Evolutionary conservation across 2,797 vertebrate species (phyloP), one percentile per base, ranked within the genome.

Genomic region (Erithacus rubecula): DNA sequence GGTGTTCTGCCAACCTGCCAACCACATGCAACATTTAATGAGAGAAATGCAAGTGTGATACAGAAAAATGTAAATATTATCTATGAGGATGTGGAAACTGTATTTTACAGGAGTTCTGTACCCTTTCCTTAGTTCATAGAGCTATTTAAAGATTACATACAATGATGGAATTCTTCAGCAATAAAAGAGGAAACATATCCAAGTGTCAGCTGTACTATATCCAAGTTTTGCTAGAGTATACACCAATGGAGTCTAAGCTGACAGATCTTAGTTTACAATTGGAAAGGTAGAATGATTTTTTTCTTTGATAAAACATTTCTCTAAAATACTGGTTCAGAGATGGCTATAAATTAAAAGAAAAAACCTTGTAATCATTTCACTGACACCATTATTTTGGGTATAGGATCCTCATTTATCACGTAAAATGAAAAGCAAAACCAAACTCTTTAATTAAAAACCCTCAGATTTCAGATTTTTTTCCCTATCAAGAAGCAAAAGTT

Each of bases 1-100:
- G 95, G 87, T 49, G 15, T 44, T 87, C 72, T 91, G 90, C 72
- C 84, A 95, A 52, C 17, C 41, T 95, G 77, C 36, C 74, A 82
- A 55, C 60, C n/a, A 56, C 41, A 59, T 7, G 74, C 55, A 72
- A 3, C 46, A 75, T 69, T 88, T 91, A 72, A 46, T 21, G 55
- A 79, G 15, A 46, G 41, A 90, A 92, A 96, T 18, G 15, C 52
- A 86, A 81, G 27, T 18, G 53, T 19, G 32, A 87, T 39, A 58
- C 23, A 52, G 30, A 55, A 87, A 88, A 89, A 91, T 15, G 51
- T 64, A 95, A 96, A 94, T 75, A 71, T 26, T 62, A 27, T 46
- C 70, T 56, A 36, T 27, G 59, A 83, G 51, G 59, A 89, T 62
- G 32, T 44, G 51, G 69, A 86, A 92, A 86, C 2, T 3, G 0